Percentiles rank a stretch among this genome's conserved stretches.
Conservation (phyloP, 1,140 invertebrate species). For the Euwallacea similis region DNA sequence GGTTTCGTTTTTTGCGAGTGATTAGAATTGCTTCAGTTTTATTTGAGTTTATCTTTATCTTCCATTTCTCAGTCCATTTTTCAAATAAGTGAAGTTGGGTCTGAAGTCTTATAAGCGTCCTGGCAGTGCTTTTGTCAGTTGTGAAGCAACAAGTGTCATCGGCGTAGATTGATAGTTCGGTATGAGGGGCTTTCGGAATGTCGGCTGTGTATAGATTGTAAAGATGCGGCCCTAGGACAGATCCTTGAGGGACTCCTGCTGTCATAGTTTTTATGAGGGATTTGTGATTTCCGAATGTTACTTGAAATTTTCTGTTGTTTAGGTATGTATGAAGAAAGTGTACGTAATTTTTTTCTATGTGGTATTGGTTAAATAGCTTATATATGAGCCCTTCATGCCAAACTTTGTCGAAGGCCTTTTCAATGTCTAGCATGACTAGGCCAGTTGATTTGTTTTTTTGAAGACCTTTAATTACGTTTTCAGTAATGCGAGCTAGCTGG, state of each 20-base stretch:
- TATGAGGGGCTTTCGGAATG: neutral
- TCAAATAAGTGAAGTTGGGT: neutral
- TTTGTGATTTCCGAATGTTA: neutral
- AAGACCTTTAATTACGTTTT: neutral
- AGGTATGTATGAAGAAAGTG: constrained; percentile 5
- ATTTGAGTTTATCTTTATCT: neutral
- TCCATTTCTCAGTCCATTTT: neutral
- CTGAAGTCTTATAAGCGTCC: neutral
- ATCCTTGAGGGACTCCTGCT: constrained; percentile 19
- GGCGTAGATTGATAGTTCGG: neutral
- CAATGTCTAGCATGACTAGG: constrained; percentile 7
- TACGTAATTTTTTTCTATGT: neutral
- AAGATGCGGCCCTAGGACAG: neutral
- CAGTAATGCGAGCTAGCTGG: neutral
- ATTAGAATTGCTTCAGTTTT: constrained; percentile 2
- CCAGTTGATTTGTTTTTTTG: constrained; percentile 6
- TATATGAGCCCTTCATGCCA: constrained; percentile 21
- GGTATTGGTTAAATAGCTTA: neutral
- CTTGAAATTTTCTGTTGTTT: neutral
- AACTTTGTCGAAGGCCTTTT: constrained; percentile 27
- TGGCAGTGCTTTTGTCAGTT: neutral
- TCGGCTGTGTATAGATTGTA: constrained; percentile 22
- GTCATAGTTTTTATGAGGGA: neutral
- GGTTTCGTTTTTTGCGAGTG: neutral
- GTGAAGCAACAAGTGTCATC: neutral